These are phyloP conservation scores for Rhyacophila evoluta DNA, from an alignment of 2,888 invertebrate species.

Conservation along the genomic window DNA sequence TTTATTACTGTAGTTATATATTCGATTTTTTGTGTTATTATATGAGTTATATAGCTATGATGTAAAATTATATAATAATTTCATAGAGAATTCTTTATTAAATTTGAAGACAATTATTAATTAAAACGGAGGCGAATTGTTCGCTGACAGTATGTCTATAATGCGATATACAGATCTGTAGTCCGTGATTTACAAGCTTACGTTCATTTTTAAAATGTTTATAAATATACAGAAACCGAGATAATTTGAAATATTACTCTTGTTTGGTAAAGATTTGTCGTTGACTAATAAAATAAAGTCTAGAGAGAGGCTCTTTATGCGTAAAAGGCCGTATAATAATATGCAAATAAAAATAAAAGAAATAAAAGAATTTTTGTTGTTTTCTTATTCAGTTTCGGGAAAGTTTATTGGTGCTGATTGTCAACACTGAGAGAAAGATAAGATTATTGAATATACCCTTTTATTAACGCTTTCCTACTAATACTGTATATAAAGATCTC, in stretches of 20 bases:
- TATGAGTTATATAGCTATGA: too few species aligned
- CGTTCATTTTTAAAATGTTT: slow-evolving; percentile 18
- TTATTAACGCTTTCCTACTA: too few species aligned
- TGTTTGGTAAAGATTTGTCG: background rate
- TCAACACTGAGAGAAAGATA: background rate
- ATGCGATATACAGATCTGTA: background rate
- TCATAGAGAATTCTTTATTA: too few species aligned
- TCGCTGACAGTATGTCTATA: background rate
- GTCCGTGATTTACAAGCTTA: background rate
- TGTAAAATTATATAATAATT: too few species aligned
- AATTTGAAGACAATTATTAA: too few species aligned
- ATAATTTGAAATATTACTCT: slow-evolving; percentile 12
- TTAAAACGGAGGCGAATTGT: background rate
- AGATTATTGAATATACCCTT: too few species aligned
- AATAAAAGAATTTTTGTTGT: background rate
- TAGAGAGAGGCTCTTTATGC: background rate
- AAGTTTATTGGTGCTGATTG: background rate
- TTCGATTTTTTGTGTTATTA: too few species aligned
- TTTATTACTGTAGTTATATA: too few species aligned
- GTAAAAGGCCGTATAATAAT: background rate
- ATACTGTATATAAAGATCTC: too few species aligned
- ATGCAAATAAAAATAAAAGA: background rate
- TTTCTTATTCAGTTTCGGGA: background rate
- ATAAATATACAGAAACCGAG: slow-evolving; percentile 10
- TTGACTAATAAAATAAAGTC: slow-evolving; percentile 9